Percentiles rank a stretch among this genome's conserved stretches.
Conservation (phyloP, 2,888 invertebrate genomes). For the Sicus ferrugineus region DNA sequence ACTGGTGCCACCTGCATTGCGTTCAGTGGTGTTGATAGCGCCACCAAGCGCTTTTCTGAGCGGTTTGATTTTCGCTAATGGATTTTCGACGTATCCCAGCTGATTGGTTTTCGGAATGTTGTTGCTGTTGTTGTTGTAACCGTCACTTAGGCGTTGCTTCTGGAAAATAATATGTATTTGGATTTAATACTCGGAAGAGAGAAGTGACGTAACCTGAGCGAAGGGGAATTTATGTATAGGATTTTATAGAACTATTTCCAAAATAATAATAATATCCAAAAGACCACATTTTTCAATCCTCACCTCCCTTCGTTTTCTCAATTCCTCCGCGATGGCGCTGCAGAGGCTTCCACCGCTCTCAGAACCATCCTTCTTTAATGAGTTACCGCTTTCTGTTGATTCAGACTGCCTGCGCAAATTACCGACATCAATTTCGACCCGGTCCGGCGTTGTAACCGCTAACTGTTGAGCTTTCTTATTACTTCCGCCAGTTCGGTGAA, state of each 20-base stretch:
- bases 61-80: constrained; percentile 25
- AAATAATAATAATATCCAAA: too few relatives aligned
- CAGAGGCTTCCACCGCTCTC: constrained; percentile 65
- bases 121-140: constrained; percentile 31
- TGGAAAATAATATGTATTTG: constrained; percentile 28
- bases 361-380: constrained; percentile 5
- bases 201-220: too few relatives aligned
- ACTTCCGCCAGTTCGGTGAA: constrained; percentile 69
- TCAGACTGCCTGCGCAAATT: constrained; percentile 4
- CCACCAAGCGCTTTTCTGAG: background rate
- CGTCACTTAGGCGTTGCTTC: constrained; percentile 41
- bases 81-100: constrained; percentile 8
- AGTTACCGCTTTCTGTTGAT: constrained; percentile 37
- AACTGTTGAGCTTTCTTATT: constrained; percentile 28
- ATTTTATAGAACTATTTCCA: too few relatives aligned
- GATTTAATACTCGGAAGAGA: too few relatives aligned
- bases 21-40: constrained; percentile 28
- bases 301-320: constrained; percentile 74
- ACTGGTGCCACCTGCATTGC: too few relatives aligned
- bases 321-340: constrained; percentile 76
- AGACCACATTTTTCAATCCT: too few relatives aligned
- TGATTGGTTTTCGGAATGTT: constrained; percentile 15
- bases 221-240: too few relatives aligned
- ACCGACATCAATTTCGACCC: background rate
- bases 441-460: background rate